phyloP scores from a whole-genome alignment of 2,888 invertebrate genomes.

The Carpatolechia fugitivella region DNA sequence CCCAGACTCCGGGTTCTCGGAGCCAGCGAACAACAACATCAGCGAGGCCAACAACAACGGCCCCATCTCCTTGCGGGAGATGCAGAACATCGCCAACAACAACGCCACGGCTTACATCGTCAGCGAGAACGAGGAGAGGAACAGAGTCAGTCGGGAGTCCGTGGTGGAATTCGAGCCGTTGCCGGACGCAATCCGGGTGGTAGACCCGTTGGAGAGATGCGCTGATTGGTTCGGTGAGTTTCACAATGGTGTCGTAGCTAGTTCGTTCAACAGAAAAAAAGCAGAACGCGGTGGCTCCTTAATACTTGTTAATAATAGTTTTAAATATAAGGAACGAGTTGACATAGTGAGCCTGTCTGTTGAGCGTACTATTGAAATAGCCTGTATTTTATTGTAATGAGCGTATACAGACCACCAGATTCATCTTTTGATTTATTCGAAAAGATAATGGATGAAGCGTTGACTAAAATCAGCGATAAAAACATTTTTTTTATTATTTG shows the following conservation, averaged over 20 bases:
- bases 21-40: conserved; percentile 69
- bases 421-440: no score
- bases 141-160: conserved; percentile 63
- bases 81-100: conserved; percentile 80
- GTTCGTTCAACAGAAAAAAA: no score
- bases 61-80: conserved; percentile 74
- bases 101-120: conserved; percentile 75
- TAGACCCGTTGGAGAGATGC: conserved; percentile 63
- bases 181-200: conserved; percentile 51
- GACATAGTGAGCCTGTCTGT: no score
- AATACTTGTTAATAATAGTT: no score
- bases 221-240: conserved; percentile 72
- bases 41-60: conserved; percentile 79
- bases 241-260: background rate
- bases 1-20: conserved; percentile 67
- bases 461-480: no score
- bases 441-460: no score
- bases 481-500: no score
- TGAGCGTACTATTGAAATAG: no score
- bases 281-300: no score
- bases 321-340: no score
- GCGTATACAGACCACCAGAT: no score
- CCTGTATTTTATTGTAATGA: no score
- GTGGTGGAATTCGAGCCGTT: conserved; percentile 70
- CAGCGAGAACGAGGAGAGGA: conserved; percentile 72